Evolutionary conservation across 2,113 vertebrate genomes (phyloP).

Genomic region (Nibea albiflora): DNA sequence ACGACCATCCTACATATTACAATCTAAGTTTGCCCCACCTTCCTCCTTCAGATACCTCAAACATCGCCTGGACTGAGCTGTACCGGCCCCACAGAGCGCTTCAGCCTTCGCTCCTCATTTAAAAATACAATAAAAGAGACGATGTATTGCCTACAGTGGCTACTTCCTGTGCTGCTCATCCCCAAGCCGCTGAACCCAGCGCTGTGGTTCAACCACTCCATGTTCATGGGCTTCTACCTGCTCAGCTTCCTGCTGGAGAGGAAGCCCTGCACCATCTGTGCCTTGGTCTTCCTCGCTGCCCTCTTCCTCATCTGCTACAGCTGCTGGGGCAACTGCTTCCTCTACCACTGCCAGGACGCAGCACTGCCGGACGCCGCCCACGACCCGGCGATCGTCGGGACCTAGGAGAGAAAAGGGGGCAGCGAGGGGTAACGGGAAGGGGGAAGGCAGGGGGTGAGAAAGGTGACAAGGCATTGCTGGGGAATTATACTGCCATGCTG

Average conservation of each 20-base stretch:
- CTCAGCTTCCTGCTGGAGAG: constrained; percentile 99
- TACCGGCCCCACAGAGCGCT: not conserved
- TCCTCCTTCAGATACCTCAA: not conserved
- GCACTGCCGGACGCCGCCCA: constrained; percentile 92
- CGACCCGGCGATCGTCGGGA: constrained; percentile 94
- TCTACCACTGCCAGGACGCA: constrained; percentile 96
- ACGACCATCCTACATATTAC: not conserved
- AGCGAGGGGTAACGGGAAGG: not conserved
- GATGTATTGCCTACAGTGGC: constrained; percentile 99
- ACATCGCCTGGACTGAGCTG: not conserved
- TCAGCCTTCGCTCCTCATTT: not conserved
- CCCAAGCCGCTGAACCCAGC: constrained; percentile 98
- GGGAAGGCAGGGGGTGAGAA: not conserved
- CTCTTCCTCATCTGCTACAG: constrained; percentile 99
- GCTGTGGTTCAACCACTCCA: constrained; percentile 98
- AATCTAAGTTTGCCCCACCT: not conserved
- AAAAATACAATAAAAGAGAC: constrained; percentile 30
- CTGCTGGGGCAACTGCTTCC: constrained; percentile 99
- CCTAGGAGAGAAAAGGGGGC: constrained; percentile 80
- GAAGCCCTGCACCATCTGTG: constrained; percentile 99
- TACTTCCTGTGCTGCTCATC: constrained; percentile 98
- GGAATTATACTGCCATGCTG: constrained; percentile 51
- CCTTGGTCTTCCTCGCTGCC: constrained; percentile 98
- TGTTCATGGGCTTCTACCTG: constrained; percentile 99
- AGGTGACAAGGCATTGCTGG: not conserved